phyloP scores from a whole-genome alignment of 2,888 invertebrate genomes.

The Agrochola lychnidis region DNA sequence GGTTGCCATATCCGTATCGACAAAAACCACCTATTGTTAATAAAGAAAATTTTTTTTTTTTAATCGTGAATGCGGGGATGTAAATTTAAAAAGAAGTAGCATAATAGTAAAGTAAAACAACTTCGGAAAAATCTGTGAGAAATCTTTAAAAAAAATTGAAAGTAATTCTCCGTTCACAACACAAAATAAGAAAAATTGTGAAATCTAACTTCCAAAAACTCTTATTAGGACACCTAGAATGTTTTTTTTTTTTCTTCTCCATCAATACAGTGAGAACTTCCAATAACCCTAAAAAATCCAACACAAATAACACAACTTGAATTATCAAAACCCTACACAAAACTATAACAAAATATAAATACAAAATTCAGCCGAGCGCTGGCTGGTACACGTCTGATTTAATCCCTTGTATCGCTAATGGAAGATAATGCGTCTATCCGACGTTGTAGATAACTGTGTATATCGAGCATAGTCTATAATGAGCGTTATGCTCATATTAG shows the following conservation, averaged over 20 bases:
- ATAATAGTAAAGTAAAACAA: not conserved
- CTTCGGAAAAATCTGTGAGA: too few species aligned
- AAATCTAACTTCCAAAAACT: not conserved
- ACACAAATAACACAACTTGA: slow-evolving; percentile 10
- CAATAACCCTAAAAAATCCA: not conserved
- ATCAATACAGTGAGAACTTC: not conserved
- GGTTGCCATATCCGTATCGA: too few species aligned
- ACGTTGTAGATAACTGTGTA: slow-evolving; percentile 25
- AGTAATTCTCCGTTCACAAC: not conserved
- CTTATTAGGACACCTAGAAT: not conserved
- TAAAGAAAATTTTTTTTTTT: too few species aligned
- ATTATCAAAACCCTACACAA: slow-evolving; percentile 17
- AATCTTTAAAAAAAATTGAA: not conserved
- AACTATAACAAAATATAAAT: slow-evolving; percentile 50
- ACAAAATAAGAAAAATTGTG: not conserved
- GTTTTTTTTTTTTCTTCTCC: not conserved
- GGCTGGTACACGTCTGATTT: slow-evolving; percentile 73
- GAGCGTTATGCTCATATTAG: not conserved
- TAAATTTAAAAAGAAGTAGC: too few species aligned
- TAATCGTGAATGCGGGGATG: too few species aligned
- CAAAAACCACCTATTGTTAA: too few species aligned
- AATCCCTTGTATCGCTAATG: slow-evolving; percentile 80
- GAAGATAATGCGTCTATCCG: slow-evolving; percentile 39
- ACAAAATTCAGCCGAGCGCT: slow-evolving; percentile 48
- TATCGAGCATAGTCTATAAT: slow-evolving; percentile 6